These are phyloP conservation scores for Diphyllodes magnificus DNA, from an alignment of 2,113 vertebrate species.

Conservation along the genomic window DNA sequence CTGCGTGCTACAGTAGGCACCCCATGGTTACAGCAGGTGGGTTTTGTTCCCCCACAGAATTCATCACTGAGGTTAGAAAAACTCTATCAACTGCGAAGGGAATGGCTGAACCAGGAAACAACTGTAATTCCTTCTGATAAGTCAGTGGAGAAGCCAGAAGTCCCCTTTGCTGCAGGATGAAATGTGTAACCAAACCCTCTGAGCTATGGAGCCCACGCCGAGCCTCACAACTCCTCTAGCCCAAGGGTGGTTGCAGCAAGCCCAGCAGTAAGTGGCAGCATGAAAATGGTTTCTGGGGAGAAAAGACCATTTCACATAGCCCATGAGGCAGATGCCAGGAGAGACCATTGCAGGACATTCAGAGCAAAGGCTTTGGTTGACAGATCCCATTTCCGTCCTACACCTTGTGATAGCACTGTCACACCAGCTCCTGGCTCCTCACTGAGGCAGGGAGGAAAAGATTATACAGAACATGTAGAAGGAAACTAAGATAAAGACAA, in stretches of 20 bases:
- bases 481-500: conserved; percentile 16
- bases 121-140: neutral
- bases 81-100: neutral
- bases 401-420: neutral
- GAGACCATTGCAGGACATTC: neutral
- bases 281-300: neutral
- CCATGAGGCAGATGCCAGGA: neutral
- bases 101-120: neutral
- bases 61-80: neutral
- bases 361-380: neutral
- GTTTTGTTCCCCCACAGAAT: neutral
- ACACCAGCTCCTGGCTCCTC: neutral
- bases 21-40: neutral
- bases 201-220: neutral
- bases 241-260: neutral
- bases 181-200: neutral
- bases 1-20: neutral
- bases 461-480: neutral
- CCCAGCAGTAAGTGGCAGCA: neutral
- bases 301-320: neutral
- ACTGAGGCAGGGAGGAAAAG: neutral
- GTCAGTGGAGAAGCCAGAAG: neutral
- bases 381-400: neutral
- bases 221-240: neutral
- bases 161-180: neutral